A percentile compares a stretch with the other conserved stretches of the same genome.
Evolutionary conservation across 2,888 invertebrate species (phyloP).

Genomic region (Sarcophaga carnaria): DNA sequence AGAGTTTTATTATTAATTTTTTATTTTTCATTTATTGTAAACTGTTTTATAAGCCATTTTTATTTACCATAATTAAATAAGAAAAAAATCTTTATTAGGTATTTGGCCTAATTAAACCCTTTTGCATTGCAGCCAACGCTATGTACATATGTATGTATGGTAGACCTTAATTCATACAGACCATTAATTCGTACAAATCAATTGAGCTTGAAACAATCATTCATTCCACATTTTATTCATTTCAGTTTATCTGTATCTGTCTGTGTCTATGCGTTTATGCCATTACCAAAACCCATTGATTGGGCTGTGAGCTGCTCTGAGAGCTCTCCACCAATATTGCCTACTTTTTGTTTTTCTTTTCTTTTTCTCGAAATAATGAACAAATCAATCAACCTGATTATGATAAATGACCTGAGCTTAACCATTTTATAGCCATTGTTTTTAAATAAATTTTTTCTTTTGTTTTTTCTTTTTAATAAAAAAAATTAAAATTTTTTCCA

Average conservation of each 20-base stretch:
- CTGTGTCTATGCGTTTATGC: neutral
- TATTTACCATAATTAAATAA: no score
- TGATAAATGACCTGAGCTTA: conserved; percentile 76
- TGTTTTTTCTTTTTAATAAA: neutral
- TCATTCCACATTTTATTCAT: conserved; percentile 5
- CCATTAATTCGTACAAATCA: conserved; percentile 14
- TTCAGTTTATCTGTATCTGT: conserved; percentile 9
- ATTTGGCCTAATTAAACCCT: no score
- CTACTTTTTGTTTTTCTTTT: conserved; percentile 67
- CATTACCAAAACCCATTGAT: conserved; percentile 1
- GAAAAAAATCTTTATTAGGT: no score
- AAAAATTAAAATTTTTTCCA: no score
- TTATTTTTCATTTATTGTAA: no score
- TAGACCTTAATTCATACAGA: conserved; percentile 3
- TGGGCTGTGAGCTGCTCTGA: conserved; percentile 45
- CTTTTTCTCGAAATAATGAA: conserved; percentile 68
- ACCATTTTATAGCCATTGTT: conserved; percentile 4
- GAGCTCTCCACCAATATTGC: conserved; percentile 55
- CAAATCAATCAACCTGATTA: conserved; percentile 80
- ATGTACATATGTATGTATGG: no score
- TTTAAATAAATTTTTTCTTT: neutral
- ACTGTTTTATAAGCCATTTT: no score
- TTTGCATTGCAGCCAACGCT: no score
- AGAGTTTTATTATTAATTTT: no score
- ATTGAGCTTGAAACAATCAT: conserved; percentile 2